These are phyloP conservation scores for Capromys pilorides DNA, from an alignment of 2,797 vertebrate genomes.

Conservation along the genomic window DNA sequence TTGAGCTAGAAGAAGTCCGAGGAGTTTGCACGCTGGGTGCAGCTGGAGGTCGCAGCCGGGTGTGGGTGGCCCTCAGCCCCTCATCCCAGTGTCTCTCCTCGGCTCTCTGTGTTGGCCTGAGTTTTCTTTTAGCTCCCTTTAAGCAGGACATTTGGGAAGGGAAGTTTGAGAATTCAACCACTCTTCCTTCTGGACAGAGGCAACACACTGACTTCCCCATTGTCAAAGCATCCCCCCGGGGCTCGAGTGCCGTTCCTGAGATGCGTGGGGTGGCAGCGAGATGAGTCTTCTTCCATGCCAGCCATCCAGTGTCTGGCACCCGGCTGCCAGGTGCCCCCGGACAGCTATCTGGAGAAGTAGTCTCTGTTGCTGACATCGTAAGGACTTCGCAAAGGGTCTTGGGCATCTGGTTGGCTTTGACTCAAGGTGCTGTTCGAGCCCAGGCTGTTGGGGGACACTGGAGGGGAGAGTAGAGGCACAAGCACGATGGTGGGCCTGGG, in stretches of 20 bases:
- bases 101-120: not conserved
- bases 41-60: fast-evolving
- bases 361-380: constrained; percentile 74
- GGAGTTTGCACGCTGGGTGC: not conserved
- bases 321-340: not conserved
- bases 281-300: fast-evolving
- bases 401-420: not conserved
- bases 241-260: not conserved
- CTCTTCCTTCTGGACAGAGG: not conserved
- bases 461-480: constrained; percentile 63
- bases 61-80: fast-evolving
- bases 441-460: constrained; percentile 23
- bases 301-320: not conserved
- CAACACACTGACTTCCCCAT: not conserved
- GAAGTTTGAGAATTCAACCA: not conserved
- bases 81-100: not conserved
- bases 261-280: not conserved
- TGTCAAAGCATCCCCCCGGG: fast-evolving
- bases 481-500: constrained; percentile 51
- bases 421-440: constrained; percentile 12
- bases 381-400: not conserved
- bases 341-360: constrained; percentile 75
- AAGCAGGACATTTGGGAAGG: not conserved
- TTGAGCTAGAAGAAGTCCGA: not conserved
- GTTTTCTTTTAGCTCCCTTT: not conserved